Conservation (phyloP, 2,888 invertebrate genomes). For the Digitonthophagus gazella region DNA sequence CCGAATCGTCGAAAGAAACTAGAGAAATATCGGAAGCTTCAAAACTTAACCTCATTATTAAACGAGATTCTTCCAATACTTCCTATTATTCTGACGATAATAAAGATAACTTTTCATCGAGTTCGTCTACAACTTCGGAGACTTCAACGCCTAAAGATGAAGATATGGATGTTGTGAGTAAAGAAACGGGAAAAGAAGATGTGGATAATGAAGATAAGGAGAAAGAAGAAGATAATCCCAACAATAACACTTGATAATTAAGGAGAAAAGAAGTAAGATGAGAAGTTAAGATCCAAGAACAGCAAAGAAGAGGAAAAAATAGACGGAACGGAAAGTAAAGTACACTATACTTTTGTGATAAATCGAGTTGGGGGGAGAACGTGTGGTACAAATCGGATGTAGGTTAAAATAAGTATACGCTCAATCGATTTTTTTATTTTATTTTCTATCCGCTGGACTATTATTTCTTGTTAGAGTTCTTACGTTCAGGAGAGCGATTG, state of each 20-base stretch:
- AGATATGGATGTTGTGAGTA: conserved; percentile 33
- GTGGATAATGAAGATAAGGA: conserved; percentile 31
- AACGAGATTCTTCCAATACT: conserved; percentile 56
- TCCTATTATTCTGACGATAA: conserved; percentile 59
- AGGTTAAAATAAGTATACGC: not conserved
- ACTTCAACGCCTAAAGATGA: conserved; percentile 46
- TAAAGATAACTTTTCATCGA: conserved; percentile 58
- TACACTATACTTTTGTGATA: not conserved
- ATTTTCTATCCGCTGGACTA: not conserved
- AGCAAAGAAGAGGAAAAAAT: too few species aligned
- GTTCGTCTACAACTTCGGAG: conserved; percentile 53
- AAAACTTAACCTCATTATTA: conserved; percentile 26
- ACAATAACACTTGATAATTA: conserved; percentile 34
- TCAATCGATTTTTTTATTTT: too few species aligned
- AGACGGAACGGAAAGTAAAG: not conserved
- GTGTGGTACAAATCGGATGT: not conserved
- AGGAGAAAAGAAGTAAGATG: too few species aligned
- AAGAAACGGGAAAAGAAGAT: too few species aligned
- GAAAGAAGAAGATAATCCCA: conserved; percentile 27
- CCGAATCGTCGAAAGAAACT: conserved; percentile 47
- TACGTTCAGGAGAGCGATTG: too few species aligned
- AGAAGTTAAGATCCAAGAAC: not conserved
- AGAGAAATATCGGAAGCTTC: too few species aligned
- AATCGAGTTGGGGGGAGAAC: not conserved
- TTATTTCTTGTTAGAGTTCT: too few species aligned